phyloP scores from a whole-genome alignment of 2,888 invertebrate genomes.

The Megaustenia siamemsis region DNA sequence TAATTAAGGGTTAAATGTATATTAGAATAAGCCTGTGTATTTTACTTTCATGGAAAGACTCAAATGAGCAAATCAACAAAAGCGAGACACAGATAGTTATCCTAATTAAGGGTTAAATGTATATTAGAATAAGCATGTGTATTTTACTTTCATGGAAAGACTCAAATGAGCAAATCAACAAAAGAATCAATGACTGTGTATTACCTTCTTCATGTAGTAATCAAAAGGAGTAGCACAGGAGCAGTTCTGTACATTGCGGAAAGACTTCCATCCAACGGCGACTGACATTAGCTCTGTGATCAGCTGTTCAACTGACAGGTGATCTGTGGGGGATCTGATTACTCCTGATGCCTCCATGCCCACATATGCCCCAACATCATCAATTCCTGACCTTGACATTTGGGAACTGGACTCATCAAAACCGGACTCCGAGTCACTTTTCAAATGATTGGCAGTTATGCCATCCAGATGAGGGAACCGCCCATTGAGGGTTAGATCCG shows the following conservation, averaged over 20 bases:
- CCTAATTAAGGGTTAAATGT: too few relatives aligned
- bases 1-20: too few relatives aligned
- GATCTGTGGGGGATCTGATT: constrained; percentile 68
- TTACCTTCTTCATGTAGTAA: constrained; percentile 93
- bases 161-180: too few relatives aligned
- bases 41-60: too few relatives aligned
- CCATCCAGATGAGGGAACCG: constrained; percentile 32
- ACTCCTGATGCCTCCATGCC: constrained; percentile 63
- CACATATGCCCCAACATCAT: constrained; percentile 63
- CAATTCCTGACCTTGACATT: constrained; percentile 75
- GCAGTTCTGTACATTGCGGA: constrained; percentile 92
- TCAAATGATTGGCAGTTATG: constrained; percentile 55
- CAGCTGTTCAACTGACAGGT: constrained; percentile 82
- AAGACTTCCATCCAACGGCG: constrained; percentile 95
- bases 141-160: too few relatives aligned
- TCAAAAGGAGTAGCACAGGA: constrained; percentile 95
- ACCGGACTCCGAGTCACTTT: constrained; percentile 79
- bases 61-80: too few relatives aligned
- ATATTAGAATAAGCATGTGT: too few relatives aligned
- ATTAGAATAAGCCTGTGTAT: too few relatives aligned
- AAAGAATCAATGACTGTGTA: too few relatives aligned
- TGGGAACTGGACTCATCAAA: constrained; percentile 78
- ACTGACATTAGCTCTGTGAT: constrained; percentile 90
- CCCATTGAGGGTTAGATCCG: constrained; percentile 46
- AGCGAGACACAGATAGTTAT: too few relatives aligned